These are phyloP conservation scores for Anoura caudifer DNA, from an alignment of 2,113 vertebrate species.

Conservation along the genomic window DNA sequence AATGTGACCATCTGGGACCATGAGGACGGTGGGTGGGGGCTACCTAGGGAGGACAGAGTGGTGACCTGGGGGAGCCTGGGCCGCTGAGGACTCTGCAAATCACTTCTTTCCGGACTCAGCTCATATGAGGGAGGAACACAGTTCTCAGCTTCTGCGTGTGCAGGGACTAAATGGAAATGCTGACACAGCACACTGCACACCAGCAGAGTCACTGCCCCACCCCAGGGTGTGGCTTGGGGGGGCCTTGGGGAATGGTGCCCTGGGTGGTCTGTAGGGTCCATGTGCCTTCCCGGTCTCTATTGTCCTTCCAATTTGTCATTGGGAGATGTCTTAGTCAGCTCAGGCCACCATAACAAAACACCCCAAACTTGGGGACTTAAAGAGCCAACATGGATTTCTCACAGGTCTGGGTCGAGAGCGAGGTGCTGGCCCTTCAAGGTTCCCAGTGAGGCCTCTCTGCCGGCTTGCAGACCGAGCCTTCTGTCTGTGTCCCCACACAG, in stretches of 20 bases:
- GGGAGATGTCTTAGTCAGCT: neutral
- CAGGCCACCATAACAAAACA: neutral
- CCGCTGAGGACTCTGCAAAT: rapidly evolving
- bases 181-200: rapidly evolving
- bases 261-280: neutral
- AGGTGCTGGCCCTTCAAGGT: no score
- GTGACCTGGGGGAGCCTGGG: neutral
- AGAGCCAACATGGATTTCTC: neutral
- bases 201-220: rapidly evolving
- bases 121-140: neutral
- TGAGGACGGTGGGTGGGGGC: neutral
- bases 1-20: neutral
- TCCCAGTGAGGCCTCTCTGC: neutral
- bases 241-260: neutral
- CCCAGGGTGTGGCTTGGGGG: rapidly evolving
- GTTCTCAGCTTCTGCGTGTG: neutral
- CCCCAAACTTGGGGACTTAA: neutral
- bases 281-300: neutral
- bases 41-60: rapidly evolving
- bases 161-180: neutral
- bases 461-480: neutral
- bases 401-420: neutral
- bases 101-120: neutral
- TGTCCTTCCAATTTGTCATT: neutral
- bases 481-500: neutral